phyloP scores from a whole-genome alignment of 2,888 invertebrate species.

The Portevinia maculata region DNA sequence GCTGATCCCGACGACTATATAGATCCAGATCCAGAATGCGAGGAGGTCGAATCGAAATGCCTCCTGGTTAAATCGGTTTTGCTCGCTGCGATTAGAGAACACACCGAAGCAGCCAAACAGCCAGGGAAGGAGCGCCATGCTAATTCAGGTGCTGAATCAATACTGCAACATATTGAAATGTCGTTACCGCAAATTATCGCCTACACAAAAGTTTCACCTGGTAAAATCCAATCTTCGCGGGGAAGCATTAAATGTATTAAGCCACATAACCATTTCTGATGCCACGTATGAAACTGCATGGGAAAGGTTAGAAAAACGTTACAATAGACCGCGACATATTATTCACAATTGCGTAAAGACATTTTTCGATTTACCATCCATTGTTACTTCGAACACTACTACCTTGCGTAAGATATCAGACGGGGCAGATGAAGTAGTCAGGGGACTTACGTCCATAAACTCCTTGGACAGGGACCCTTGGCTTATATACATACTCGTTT shows the following conservation, averaged over 20 bases:
- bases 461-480: too few species aligned
- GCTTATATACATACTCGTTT: constrained; percentile 19
- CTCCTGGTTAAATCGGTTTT: too few species aligned
- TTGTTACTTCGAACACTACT: background rate
- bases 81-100: too few species aligned
- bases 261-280: constrained; percentile 5
- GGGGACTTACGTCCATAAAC: too few species aligned
- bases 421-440: constrained; percentile 58
- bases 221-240: constrained; percentile 16
- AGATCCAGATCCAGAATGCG: too few species aligned
- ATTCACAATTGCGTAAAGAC: constrained; percentile 21
- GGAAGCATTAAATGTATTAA: constrained; percentile 10
- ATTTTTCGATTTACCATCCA: constrained; percentile 13
- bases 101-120: too few species aligned
- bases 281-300: constrained; percentile 15
- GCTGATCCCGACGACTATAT: too few species aligned
- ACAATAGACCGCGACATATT: constrained; percentile 22
- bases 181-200: too few species aligned
- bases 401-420: constrained; percentile 45
- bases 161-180: too few species aligned
- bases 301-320: constrained; percentile 28
- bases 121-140: too few species aligned
- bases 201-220: constrained; percentile 19
- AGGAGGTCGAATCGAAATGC: too few species aligned
- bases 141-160: too few species aligned